phyloP scores from a whole-genome alignment of 2,797 vertebrate species.

The Orestias chungarensis region DNA sequence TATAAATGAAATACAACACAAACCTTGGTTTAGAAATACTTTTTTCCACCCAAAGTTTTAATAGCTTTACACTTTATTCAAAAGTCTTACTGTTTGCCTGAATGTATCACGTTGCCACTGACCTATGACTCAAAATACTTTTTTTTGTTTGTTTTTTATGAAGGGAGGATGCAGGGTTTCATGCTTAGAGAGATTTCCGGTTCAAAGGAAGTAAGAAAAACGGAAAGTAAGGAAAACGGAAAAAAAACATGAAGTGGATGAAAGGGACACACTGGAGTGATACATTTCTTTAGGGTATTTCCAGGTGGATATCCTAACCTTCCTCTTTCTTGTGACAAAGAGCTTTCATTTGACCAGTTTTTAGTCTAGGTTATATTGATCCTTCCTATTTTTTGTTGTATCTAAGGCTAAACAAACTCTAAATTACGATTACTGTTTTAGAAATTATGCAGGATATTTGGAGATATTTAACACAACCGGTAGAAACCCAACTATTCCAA shows the following conservation, averaged over 20 bases:
- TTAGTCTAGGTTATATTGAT: background rate
- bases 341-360: background rate
- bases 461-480: background rate
- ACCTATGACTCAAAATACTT: conserved; percentile 18
- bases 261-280: background rate
- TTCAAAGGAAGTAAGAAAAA: conserved; percentile 16
- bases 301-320: background rate
- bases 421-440: background rate
- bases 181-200: conserved; percentile 47
- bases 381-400: background rate
- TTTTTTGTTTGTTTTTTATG: conserved; percentile 25
- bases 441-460: background rate
- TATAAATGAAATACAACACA: conserved; percentile 29
- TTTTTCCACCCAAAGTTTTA: conserved; percentile 28
- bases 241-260: too few relatives aligned
- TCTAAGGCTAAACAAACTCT: background rate
- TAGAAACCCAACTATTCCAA: background rate
- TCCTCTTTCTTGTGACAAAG: background rate
- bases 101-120: conserved; percentile 4
- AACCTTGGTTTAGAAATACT: conserved; percentile 15
- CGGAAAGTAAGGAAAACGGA: too few relatives aligned
- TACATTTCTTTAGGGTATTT: background rate
- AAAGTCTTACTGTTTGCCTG: conserved; percentile 25
- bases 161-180: conserved; percentile 42
- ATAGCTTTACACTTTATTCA: conserved; percentile 20